These are phyloP conservation scores for Osedax frankpressi DNA, from an alignment of 2,888 invertebrate species.

Conservation along the genomic window DNA sequence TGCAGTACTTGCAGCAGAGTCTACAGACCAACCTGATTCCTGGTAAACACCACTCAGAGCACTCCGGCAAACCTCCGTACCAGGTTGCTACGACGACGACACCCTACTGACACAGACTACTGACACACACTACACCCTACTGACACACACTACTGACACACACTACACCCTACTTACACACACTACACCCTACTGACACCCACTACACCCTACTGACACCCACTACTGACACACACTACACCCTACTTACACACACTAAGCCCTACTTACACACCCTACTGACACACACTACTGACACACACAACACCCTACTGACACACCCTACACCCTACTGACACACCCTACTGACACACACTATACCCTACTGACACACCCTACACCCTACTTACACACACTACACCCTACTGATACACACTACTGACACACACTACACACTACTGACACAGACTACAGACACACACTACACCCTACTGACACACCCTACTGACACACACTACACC, in stretches of 20 bases:
- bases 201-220: conserved; percentile 50
- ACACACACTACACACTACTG: not conserved
- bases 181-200: not conserved
- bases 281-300: conserved; percentile 53
- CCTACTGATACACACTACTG: no score
- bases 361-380: conserved; percentile 56
- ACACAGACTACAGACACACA: no score
- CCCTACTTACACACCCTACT: not conserved
- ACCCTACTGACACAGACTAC: not conserved
- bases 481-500: no score
- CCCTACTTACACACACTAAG: no score
- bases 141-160: conserved; percentile 53
- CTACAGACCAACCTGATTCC: conserved; percentile 77
- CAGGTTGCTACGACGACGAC: conserved; percentile 11
- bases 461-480: no score
- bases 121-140: no score
- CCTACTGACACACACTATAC: not conserved
- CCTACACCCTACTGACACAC: no score
- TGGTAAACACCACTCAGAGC: no score
- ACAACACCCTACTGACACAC: no score
- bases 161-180: no score
- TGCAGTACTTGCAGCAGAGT: conserved; percentile 79
- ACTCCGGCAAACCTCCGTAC: conserved; percentile 61
- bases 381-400: no score
- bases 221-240: no score